Percentiles rank a stretch among this genome's conserved stretches.
These are phyloP conservation scores for Spongilla lacustris DNA, from an alignment of 37 sponge, comb jelly and placozoan genomes.

Conservation along the genomic window DNA sequence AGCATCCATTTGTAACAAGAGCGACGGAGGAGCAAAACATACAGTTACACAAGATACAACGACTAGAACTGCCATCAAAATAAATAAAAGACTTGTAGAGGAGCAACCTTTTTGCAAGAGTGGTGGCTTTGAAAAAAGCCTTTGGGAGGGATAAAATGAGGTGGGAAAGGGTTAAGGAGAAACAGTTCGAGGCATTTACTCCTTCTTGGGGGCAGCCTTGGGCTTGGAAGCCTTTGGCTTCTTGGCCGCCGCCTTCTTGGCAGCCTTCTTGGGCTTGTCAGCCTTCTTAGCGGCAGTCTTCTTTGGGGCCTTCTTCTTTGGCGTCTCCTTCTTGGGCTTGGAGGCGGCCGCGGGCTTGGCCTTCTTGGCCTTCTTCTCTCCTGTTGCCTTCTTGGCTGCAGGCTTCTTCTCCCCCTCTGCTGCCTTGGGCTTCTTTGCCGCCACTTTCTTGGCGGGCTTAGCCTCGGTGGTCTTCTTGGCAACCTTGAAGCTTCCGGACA, in stretches of 20 bases:
- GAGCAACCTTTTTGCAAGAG: constrained; percentile 61
- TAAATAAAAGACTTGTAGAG: background rate
- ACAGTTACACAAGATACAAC: background rate
- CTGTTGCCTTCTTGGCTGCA: constrained; percentile 19
- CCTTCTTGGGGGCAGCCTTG: constrained; percentile 31
- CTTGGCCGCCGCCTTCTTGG: constrained; percentile 33
- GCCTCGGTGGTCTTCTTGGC: constrained; percentile 32
- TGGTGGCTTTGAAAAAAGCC: constrained; percentile 95
- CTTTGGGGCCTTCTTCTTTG: constrained; percentile 44
- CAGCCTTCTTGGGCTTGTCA: background rate
- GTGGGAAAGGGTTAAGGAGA: background rate
- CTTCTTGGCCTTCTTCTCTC: constrained; percentile 7
- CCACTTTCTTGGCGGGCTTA: constrained; percentile 16
- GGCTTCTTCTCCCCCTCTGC: constrained; percentile 47
- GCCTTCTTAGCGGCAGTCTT: constrained; percentile 36
- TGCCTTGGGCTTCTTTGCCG: constrained; percentile 36
- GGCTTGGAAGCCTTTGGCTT: constrained; percentile 47
- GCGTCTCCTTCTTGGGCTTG: constrained; percentile 4
- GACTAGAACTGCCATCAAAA: background rate
- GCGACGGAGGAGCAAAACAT: background rate
- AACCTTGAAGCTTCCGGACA: constrained; percentile 88
- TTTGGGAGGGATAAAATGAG: constrained; percentile 46
- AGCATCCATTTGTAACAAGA: background rate
- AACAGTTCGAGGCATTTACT: background rate
- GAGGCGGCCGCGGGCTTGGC: constrained; percentile 4